These are phyloP conservation scores for Stercorarius parasiticus DNA, from an alignment of 2,113 vertebrate genomes.

Conservation along the genomic window DNA sequence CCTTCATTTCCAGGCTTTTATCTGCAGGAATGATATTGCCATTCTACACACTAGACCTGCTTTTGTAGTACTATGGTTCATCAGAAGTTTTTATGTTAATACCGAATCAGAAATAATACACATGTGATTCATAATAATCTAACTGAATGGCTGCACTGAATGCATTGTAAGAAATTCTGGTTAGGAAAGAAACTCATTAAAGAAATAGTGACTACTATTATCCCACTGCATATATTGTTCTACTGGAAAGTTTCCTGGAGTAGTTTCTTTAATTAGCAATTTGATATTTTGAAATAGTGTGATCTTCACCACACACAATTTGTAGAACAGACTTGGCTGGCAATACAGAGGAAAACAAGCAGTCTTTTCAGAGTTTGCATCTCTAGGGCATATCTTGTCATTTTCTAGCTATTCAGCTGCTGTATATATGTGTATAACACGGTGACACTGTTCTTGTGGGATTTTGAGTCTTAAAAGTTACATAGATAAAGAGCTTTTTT, in stretches of 20 bases:
- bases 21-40: conserved; percentile 21
- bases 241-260: conserved; percentile 54
- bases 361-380: conserved; percentile 45
- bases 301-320: conserved; percentile 42
- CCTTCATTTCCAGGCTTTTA: conserved; percentile 25
- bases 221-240: conserved; percentile 64
- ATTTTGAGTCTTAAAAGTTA: conserved; percentile 48
- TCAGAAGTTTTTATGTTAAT: conserved; percentile 60
- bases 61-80: conserved; percentile 50
- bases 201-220: conserved; percentile 65
- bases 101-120: conserved; percentile 57
- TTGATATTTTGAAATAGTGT: conserved; percentile 56
- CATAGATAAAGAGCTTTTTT: conserved; percentile 17
- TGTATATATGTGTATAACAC: neutral
- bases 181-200: conserved; percentile 60
- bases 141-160: conserved; percentile 51
- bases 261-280: conserved; percentile 64
- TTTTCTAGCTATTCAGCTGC: conserved; percentile 9
- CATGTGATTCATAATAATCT: conserved; percentile 68
- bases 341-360: conserved; percentile 48
- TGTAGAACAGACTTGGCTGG: conserved; percentile 48
- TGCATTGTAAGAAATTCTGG: conserved; percentile 29
- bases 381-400: conserved; percentile 56
- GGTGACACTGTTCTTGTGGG: conserved; percentile 19
- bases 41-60: conserved; percentile 26